Base-by-base conservation (phyloP, 2,888 invertebrate genomes). In the Eupithecia subumbrata region DNA sequence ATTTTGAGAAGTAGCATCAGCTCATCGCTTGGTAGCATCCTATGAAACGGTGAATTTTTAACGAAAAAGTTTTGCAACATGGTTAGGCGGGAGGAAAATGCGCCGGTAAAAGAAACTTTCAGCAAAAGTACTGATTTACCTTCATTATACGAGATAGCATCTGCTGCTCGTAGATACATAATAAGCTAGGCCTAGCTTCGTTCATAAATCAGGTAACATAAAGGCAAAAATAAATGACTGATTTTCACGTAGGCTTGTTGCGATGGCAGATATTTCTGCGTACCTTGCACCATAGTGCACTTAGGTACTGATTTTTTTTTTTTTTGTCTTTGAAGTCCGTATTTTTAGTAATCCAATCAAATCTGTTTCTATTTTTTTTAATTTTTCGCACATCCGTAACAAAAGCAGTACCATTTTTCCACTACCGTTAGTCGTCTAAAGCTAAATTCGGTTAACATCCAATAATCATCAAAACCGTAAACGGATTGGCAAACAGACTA, bases 21-120 rank as follows among this genome's bases (percentile, higher is more conserved):
- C 16, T 40, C 5, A 22, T 22, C 68, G 40, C 14, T 43, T 22
- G 43, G 22, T 40, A 12, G 16, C 43, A 40, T 45, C 25, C 43
- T 60, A 22, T 22, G 70, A 52, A 71, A 40, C 25, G 71, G 40
- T 63, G 43, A 60, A 71, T 64, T 71, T 68, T 68, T 68, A 68
- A 68, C 68, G 68, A 68, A 68, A 68, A 68, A 68, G 37, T 48
- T 72, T 73, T 16, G 18, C 40, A 52, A 52, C 66, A 68, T 67
- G 67, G 60, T 72, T 66, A 63, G 22, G 69, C 43, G 68, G 45
- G 68, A 68, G 56, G 73, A 67, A 67, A 73, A 40, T 68, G 43
- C 43, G 43, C 68, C 43, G n/a, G 60, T 14, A 43, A 22, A 67
- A 40, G 56, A 40, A 60, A 37, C 8, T 60, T 37, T 16, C 8